Percentiles rank a stretch among this genome's conserved stretches.
Conservation (phyloP, 30 jellyfish, hydroid and myxozoan genomes). For the Aurelia coerulea region DNA sequence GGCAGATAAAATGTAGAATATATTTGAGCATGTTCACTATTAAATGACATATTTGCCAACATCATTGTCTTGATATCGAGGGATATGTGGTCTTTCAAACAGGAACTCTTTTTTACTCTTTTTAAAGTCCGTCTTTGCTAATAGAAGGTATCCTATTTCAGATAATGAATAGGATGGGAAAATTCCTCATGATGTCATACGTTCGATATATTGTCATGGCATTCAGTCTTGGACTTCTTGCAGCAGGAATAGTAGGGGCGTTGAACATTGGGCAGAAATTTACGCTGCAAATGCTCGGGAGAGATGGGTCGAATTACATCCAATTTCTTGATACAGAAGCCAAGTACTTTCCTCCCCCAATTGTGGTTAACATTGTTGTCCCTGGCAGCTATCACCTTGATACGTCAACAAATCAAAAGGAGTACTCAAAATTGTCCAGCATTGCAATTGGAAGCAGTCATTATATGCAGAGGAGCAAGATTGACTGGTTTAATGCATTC, state of each 20-base stretch:
- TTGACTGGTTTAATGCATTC: slow-evolving; percentile 61
- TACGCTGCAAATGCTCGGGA: slow-evolving; percentile 61
- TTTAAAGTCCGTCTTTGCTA: too few relatives aligned
- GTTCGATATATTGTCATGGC: slow-evolving; percentile 43
- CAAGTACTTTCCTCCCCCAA: slow-evolving; percentile 27
- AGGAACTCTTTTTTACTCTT: too few relatives aligned
- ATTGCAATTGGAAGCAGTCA: slow-evolving; percentile 20
- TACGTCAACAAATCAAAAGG: slow-evolving; percentile 10
- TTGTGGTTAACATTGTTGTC: slow-evolving; percentile 39
- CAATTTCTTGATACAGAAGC: slow-evolving; percentile 47
- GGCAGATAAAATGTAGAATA: too few relatives aligned
- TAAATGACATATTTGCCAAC: too few relatives aligned
- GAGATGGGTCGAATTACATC: slow-evolving; percentile 73
- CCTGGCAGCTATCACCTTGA: slow-evolving; percentile 44
- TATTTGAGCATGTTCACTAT: too few relatives aligned
- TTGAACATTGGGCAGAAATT: slow-evolving; percentile 66
- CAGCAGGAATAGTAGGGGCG: slow-evolving; percentile 69
- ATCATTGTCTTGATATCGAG: too few relatives aligned
- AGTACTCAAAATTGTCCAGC: slow-evolving; percentile 1
- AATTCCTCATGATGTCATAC: slow-evolving; percentile 20
- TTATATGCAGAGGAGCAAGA: slow-evolving; percentile 4
- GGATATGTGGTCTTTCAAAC: too few relatives aligned
- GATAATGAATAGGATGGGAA: slow-evolving; percentile 45
- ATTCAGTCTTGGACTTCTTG: slow-evolving; percentile 43
- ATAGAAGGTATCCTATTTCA: background rate